These are phyloP conservation scores for Aphelinus atriplicis DNA, from an alignment of 1,140 invertebrate genomes.

Conservation along the genomic window DNA sequence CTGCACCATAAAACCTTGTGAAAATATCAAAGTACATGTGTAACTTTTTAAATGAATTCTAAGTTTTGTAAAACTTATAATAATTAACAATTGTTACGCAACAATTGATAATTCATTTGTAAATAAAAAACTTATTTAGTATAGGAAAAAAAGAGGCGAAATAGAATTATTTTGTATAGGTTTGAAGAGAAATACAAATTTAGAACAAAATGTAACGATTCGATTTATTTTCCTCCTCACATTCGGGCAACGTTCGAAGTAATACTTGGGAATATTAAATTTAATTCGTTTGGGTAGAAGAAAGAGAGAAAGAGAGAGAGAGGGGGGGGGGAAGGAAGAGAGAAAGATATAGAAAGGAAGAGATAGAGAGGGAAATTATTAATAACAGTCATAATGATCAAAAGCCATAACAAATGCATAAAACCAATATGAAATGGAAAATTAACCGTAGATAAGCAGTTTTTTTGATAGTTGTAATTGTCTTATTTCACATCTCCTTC, in stretches of 20 bases:
- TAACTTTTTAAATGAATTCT: constrained; percentile 43
- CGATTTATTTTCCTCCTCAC: constrained; percentile 27
- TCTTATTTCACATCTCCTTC: too few species aligned
- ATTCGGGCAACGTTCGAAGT: constrained; percentile 2
- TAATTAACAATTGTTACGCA: too few species aligned
- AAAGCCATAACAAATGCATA: too few species aligned
- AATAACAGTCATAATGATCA: too few species aligned
- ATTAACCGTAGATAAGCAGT: not conserved
- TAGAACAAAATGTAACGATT: constrained; percentile 22
- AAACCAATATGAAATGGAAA: too few species aligned
- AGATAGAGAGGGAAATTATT: too few species aligned
- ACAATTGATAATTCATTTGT: constrained; percentile 52
- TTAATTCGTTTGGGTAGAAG: not conserved
- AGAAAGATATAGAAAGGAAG: not conserved
- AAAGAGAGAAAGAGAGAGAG: not conserved
- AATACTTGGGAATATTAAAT: not conserved
- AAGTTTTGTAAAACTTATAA: constrained; percentile 42
- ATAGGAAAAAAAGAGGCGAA: constrained; percentile 43
- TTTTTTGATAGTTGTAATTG: too few species aligned
- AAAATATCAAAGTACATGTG: constrained; percentile 47
- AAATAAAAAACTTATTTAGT: constrained; percentile 62
- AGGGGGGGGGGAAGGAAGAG: not conserved
- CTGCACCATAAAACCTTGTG: constrained; percentile 22
- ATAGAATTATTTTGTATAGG: not conserved
- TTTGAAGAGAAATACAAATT: constrained; percentile 30